phyloP scores from a whole-genome alignment of 2,888 invertebrate genomes.

The Orthosia incerta region DNA sequence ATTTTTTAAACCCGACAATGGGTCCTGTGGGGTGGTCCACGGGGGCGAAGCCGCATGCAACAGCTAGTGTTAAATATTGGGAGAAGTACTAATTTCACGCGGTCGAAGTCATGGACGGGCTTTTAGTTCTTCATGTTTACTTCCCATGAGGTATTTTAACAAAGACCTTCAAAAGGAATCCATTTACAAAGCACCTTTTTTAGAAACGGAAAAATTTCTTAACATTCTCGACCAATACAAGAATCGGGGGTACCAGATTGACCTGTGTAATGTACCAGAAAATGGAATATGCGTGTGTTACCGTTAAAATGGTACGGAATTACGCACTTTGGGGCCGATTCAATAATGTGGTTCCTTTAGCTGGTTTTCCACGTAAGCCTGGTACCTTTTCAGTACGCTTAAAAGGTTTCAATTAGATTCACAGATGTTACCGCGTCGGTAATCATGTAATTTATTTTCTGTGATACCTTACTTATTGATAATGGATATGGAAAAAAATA shows the following conservation, averaged over 20 bases:
- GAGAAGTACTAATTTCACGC: too few relatives aligned
- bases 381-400: slow-evolving; percentile 53
- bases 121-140: neutral
- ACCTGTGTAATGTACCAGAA: slow-evolving; percentile 86
- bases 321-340: slow-evolving; percentile 57
- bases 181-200: slow-evolving; percentile 22
- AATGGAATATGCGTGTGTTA: slow-evolving; percentile 83
- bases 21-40: too few relatives aligned
- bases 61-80: too few relatives aligned
- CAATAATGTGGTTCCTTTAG: slow-evolving; percentile 54
- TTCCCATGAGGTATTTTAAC: slow-evolving; percentile 3
- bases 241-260: slow-evolving; percentile 70
- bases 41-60: too few relatives aligned
- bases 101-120: too few relatives aligned
- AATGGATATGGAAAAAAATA: neutral
- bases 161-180: slow-evolving; percentile 18
- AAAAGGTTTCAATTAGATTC: slow-evolving; percentile 67
- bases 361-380: slow-evolving; percentile 45
- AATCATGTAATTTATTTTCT: slow-evolving; percentile 56
- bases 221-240: slow-evolving; percentile 61
- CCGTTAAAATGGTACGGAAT: slow-evolving; percentile 75
- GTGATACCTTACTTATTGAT: slow-evolving; percentile 15
- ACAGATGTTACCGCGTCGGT: slow-evolving; percentile 55
- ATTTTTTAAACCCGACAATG: too few relatives aligned
- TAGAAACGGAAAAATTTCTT: slow-evolving; percentile 6